These are phyloP conservation scores for Dicaeum eximium DNA, from an alignment of 2,113 vertebrate species.

Conservation along the genomic window DNA sequence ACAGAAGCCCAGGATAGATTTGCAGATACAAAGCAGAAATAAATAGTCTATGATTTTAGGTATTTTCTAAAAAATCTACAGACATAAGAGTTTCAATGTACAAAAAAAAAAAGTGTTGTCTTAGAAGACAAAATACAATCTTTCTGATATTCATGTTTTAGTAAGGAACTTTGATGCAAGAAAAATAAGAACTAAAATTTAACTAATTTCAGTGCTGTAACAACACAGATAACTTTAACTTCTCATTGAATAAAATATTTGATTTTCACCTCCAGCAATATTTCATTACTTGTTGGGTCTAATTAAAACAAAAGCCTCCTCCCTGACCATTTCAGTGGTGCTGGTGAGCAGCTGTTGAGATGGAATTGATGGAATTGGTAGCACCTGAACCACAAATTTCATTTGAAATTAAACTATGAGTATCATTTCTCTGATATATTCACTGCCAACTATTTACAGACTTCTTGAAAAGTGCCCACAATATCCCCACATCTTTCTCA, in stretches of 20 bases:
- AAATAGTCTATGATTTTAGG: background rate
- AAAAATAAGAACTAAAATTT: background rate
- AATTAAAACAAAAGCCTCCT: background rate
- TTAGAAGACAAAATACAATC: background rate
- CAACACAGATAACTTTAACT: background rate
- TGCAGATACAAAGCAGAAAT: background rate
- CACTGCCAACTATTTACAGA: background rate
- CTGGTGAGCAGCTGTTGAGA: background rate
- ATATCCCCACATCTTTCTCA: background rate
- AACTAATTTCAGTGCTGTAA: background rate
- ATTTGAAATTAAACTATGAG: background rate
- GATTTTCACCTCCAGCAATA: background rate
- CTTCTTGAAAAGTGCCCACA: background rate
- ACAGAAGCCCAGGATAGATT: background rate
- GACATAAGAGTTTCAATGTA: background rate
- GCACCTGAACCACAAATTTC: background rate
- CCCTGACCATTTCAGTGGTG: background rate
- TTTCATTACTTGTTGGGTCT: background rate
- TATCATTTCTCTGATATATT: background rate
- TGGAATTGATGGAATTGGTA: background rate
- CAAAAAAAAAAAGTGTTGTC: background rate
- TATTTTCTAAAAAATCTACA: background rate
- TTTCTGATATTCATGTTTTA: background rate
- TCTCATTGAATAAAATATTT: background rate
- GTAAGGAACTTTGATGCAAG: background rate